Base-by-base conservation (phyloP, 2,797 vertebrate genomes). In the Pseudomugil tenellus region DNA sequence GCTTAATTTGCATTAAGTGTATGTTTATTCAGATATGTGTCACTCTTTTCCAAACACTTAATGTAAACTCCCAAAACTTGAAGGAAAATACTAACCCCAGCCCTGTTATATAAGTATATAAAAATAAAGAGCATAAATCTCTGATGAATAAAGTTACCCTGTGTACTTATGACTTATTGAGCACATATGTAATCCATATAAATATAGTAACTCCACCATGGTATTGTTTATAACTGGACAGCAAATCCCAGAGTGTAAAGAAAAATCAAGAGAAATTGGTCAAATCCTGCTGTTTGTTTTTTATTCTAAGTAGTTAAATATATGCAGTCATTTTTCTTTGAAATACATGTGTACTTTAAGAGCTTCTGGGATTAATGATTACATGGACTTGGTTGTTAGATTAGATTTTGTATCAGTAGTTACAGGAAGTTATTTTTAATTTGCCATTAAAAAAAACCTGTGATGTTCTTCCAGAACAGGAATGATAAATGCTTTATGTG, bases 381-480 rank as follows among this genome's bases (percentile, higher is more conserved):
- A 53, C 35, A 53, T 37, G 14, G 10, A 57, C 28, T 43, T 34
- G 31, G 23, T 41, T 58, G 28, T 28, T 23, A 29, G 46, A 58
- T 62, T 53, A 46, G 3, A 35, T 32, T 34, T 46, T 46, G 6
- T n/a, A 29, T 52, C 17, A 53, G 43, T 13, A 29, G 37, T 67
- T 61, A 31, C 43, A 55, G 0, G 32, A 66, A 72, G 37, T 37
- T 13, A 21, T 54, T 35, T 46, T 61, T 41, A 56, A n/a, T 23
- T 65, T 28, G 41, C 25, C 48, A 46, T 4, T 19, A 58, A 35
- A 59, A 32, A 61, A 6, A 14, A 14, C 53, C 56, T 41, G 32
- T 59, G 34, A 60, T 35, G 41, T 54, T 66, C 14, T 23, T 54
- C 51, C 35, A 43, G 28, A 64, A 34, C 35, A 29, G 64, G 46